Evolutionary conservation across 1,140 invertebrate genomes (phyloP), one percentile per base, ranked within the genome.

Genomic region (Gonatopus flavifemur): DNA sequence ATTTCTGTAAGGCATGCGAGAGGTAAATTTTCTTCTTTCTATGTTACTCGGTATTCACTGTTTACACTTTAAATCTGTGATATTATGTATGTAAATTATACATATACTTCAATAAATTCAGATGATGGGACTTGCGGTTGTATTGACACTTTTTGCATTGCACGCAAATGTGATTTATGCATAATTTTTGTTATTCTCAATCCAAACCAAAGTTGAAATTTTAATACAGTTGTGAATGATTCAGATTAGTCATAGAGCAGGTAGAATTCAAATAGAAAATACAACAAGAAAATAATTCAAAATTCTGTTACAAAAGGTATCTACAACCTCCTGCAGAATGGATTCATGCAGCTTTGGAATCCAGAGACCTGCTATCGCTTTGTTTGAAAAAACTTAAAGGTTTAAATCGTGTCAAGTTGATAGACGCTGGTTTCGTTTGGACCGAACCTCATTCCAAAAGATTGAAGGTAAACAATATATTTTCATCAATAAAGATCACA

Each of bases 361-460:
- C 96, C 0, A 83, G 90, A 35, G 96, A 99, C 76, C 79, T 99
- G 1, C 75, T 99, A 2, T 83, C 90, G 1, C 70, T 99, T 2
- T 99, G 97, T 69, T 77, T 99, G 3, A 96, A 98, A 69, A 93
- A 90, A 69, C 75, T 99, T 0, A 98, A 96, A 79, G 93, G 93
- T 3, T 79, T 98, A 1, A 93, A 89, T 60, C 87, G 89, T 73
- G 89, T 97, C 0, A 91, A 90, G 69, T 77, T 99, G 4, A 82
- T 98, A 33, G 96, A 99, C 85, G 97, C 98, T 40, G 87, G 88
- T 5, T 99, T 99, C 81, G 84, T 98, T 3, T 99, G 97, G 96
- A 99, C 97, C 24, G 98, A 99, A 70, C 95, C 97, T 46, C 97
- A 99, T 83, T 99, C 96, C 0, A 96, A 95, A 77, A 84, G 97